Conservation (phyloP, 2,113 vertebrate species). For the Ceratotherium simum region DNA sequence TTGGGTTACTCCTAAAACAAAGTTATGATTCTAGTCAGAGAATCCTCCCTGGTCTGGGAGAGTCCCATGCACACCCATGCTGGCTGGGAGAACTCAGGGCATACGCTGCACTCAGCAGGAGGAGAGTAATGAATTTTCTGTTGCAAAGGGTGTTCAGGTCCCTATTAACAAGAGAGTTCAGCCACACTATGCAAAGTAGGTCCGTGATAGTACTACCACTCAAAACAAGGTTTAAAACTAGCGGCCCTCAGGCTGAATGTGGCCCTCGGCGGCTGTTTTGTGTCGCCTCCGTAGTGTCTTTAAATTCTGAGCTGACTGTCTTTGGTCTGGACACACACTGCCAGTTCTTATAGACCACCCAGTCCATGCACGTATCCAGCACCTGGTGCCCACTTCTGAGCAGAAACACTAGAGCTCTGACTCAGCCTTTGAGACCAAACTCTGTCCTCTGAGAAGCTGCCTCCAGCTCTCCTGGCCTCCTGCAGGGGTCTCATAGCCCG, state of each 20-base stretch:
- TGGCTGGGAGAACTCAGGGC: neutral
- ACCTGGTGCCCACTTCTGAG: neutral
- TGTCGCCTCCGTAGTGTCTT: neutral
- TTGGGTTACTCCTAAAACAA: neutral
- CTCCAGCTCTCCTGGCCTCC: neutral
- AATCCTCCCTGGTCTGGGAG: neutral
- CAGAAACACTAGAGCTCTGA: neutral
- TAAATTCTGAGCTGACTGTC: neutral
- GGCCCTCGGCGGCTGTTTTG: neutral
- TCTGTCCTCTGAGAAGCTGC: neutral
- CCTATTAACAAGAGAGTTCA: neutral
- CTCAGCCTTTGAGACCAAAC: neutral
- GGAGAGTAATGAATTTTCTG: neutral
- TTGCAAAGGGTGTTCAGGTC: neutral
- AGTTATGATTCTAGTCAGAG: neutral
- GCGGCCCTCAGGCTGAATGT: neutral
- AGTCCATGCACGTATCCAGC: too few species aligned
- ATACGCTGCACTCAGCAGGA: neutral
- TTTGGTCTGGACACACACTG: neutral
- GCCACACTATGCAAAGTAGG: neutral
- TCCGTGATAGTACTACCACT: neutral
- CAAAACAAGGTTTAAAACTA: neutral
- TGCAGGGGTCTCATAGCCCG: rapidly evolving
- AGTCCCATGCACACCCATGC: neutral
- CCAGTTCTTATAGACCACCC: neutral